Base-by-base conservation (phyloP, 2,113 vertebrate genomes). In the Xyliphius kryptos region DNA sequence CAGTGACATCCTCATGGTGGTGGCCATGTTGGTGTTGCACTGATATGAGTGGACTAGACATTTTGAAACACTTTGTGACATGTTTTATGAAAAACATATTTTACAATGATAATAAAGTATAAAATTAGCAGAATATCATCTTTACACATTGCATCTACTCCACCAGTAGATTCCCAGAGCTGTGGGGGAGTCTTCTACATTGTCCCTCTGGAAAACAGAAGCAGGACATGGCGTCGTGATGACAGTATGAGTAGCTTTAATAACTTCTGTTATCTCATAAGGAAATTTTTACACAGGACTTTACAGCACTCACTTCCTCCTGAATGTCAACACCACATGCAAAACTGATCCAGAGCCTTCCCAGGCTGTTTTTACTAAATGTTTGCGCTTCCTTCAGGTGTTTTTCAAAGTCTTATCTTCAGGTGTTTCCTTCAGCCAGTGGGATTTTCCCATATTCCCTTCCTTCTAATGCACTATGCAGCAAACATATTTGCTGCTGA, bases 401-500 rank as follows among this genome's bases (percentile, higher is more conserved):
- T 44, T 16, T 17, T 41, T 11, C 6, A 53, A 8, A 16, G 51
- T 43, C 15, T 43, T 66, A 16, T 50, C n/a, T n/a, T n/a, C n/a
- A n/a, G n/a, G n/a, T n/a, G n/a, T n/a, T n/a, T 15, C 41, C 50
- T 48, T 47, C 16, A 56, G 38, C 41, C 22, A 0, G 16, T 26
- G 61, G 66, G 56, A 65, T 68, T 72, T 72, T 68, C 57, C 61
- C 56, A 6, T 5, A 36, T 14, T 59, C 70, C 60, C 58, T 65
- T 72, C 70, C 70, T 72, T 19, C 14, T 65, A 61, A 60, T 61
- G 44, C 49, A 37, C 22, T 49, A 60, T 60, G 61, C 32, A 65
- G 51, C 41, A 56, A 65, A 72, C 56, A 43, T 63, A 38, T 48
- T 22, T 53, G 16, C 61, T 22, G 20, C 40, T 48, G 38, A n/a